These are phyloP conservation scores for Clupea harengus DNA, from an alignment of 2,113 vertebrate species.

Conservation along the genomic window DNA sequence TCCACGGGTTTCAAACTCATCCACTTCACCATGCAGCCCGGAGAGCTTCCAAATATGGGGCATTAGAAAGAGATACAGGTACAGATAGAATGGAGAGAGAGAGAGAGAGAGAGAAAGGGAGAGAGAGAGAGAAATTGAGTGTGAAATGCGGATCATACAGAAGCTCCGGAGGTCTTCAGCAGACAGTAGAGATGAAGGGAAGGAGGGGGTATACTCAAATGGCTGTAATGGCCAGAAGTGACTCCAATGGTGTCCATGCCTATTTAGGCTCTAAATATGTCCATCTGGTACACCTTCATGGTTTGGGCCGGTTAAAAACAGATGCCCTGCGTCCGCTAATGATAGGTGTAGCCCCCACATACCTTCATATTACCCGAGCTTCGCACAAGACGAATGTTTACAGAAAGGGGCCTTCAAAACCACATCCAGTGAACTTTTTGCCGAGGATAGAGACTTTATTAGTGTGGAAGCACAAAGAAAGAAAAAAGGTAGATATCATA, in stretches of 20 bases:
- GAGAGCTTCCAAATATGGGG: neutral
- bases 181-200: neutral
- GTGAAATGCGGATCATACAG: neutral
- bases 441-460: neutral
- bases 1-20: neutral
- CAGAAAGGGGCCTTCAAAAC: neutral
- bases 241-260: neutral
- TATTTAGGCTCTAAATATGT: neutral
- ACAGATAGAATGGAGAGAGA: neutral
- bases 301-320: neutral
- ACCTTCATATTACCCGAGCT: neutral
- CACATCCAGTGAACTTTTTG: neutral
- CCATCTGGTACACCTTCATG: neutral
- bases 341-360: conserved; percentile 15
- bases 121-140: neutral
- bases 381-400: neutral
- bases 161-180: neutral
- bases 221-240: neutral
- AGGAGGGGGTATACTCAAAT: neutral
- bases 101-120: neutral
- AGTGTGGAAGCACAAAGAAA: neutral
- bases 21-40: neutral
- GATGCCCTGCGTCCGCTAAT: neutral
- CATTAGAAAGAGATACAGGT: neutral
- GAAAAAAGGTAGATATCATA: neutral